Conservation (phyloP, 1,140 invertebrate genomes). For the Marisa cornuarietis region DNA sequence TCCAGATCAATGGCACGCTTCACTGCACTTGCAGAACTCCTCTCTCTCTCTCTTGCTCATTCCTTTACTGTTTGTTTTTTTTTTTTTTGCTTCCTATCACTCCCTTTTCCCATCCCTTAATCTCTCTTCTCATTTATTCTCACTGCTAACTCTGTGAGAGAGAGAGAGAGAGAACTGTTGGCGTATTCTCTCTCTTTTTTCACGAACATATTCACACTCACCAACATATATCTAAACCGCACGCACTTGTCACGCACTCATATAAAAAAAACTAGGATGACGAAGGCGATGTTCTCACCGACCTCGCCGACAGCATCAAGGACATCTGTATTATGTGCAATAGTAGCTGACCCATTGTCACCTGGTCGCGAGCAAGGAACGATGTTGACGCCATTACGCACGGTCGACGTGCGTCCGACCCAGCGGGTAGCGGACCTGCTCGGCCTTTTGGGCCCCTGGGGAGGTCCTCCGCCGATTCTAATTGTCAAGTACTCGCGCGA, state of each 20-base stretch:
- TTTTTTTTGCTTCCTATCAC: background rate
- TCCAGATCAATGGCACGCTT: too few relatives aligned
- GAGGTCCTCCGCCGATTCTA: background rate
- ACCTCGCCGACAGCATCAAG: background rate
- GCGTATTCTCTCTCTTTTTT: conserved; percentile 11
- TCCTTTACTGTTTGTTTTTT: too few relatives aligned
- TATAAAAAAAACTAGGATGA: background rate
- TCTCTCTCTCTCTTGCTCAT: conserved; percentile 11
- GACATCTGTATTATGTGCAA: background rate
- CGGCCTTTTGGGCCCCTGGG: background rate
- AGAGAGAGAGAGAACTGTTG: too few relatives aligned
- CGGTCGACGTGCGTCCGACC: background rate
- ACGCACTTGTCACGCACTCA: too few relatives aligned
- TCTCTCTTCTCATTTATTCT: background rate
- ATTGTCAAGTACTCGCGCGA: background rate
- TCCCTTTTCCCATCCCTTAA: too few relatives aligned
- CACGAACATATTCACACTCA: background rate
- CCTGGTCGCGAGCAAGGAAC: background rate
- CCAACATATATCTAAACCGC: background rate
- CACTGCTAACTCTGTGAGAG: background rate
- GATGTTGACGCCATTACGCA: conserved; percentile 4
- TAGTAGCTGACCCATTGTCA: background rate
- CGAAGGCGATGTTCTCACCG: background rate
- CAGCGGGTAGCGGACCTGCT: background rate
- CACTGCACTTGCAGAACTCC: background rate